These are phyloP conservation scores for Cryptomyrus ogoouensis DNA, from an alignment of 2,113 vertebrate species.

Conservation along the genomic window DNA sequence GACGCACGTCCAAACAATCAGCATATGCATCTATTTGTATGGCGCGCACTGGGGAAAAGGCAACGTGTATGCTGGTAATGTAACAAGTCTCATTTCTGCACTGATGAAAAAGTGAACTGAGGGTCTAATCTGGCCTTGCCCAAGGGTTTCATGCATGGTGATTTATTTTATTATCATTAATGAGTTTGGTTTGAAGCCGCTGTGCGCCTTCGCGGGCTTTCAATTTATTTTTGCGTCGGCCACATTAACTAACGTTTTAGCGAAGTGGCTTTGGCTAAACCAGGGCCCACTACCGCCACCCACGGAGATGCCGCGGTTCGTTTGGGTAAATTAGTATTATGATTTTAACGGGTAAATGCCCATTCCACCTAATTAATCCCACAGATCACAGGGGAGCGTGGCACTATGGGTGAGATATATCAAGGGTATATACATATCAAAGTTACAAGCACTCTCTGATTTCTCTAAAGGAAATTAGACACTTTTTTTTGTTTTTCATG, in stretches of 20 bases:
- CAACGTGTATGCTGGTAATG: neutral
- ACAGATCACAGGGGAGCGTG: conserved; percentile 65
- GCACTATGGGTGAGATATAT: conserved; percentile 64
- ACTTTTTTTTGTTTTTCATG: conserved; percentile 66
- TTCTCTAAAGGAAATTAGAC: conserved; percentile 56
- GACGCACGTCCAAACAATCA: conserved; percentile 24
- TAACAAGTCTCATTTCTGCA: conserved; percentile 21
- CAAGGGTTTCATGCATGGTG: conserved; percentile 13
- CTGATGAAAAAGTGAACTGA: neutral
- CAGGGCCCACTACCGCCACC: conserved; percentile 56
- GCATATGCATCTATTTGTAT: conserved; percentile 15
- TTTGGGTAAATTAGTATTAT: conserved; percentile 71
- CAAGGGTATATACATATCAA: conserved; percentile 66
- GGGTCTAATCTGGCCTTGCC: conserved; percentile 18
- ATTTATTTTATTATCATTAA: conserved; percentile 26
- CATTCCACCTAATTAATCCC: conserved; percentile 72
- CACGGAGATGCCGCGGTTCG: conserved; percentile 61
- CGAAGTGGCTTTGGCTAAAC: conserved; percentile 30
- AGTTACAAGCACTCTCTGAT: conserved; percentile 55
- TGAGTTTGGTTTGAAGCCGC: conserved; percentile 17
- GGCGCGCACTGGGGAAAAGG: neutral
- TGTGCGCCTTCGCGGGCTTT: conserved; percentile 7
- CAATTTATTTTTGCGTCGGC: conserved; percentile 9
- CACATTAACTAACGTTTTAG: conserved; percentile 12
- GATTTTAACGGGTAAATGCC: conserved; percentile 72